A percentile compares a stretch with the other conserved stretches of the same genome.
Evolutionary conservation across 35 echinoderm and acorn worm genomes (phyloP).

Genomic region (Heliocidaris erythrogramma): DNA sequence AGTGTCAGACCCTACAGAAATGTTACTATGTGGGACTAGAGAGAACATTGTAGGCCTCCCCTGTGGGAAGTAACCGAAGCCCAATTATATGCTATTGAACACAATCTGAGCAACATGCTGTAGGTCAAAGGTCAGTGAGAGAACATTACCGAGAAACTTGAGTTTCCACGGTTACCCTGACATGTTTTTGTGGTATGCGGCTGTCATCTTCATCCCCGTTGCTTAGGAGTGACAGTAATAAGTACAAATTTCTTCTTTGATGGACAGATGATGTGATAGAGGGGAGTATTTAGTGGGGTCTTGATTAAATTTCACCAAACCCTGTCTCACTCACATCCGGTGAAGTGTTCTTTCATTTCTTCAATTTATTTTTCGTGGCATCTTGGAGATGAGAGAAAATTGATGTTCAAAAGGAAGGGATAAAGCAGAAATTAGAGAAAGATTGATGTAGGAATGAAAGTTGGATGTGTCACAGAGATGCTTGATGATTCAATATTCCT

Average conservation of each 20-base stretch:
- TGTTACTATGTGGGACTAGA: slow-evolving; percentile 1
- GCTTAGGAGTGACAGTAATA: not conserved
- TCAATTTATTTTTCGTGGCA: not conserved
- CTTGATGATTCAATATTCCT: not conserved
- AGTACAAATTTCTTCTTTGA: not conserved
- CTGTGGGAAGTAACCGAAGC: not conserved
- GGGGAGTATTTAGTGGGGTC: not conserved
- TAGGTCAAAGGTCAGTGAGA: not conserved
- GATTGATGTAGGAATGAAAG: not conserved
- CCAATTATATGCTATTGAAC: slow-evolving; percentile 17
- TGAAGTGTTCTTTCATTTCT: not conserved
- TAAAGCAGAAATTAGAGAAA: not conserved
- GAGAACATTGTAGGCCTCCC: not conserved
- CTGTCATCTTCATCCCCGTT: not conserved
- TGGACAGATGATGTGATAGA: not conserved
- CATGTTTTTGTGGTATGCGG: not conserved
- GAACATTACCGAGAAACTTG: slow-evolving; percentile 6
- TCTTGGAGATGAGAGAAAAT: not conserved
- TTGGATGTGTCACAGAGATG: not conserved
- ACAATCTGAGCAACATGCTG: not conserved
- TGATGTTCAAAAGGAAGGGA: not conserved
- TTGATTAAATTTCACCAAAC: not conserved
- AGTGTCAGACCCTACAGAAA: slow-evolving; percentile 1
- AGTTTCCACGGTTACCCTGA: not conserved
- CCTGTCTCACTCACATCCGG: not conserved